Conservation (phyloP, 2,797 vertebrate genomes). For the Malurus leucopterus region DNA sequence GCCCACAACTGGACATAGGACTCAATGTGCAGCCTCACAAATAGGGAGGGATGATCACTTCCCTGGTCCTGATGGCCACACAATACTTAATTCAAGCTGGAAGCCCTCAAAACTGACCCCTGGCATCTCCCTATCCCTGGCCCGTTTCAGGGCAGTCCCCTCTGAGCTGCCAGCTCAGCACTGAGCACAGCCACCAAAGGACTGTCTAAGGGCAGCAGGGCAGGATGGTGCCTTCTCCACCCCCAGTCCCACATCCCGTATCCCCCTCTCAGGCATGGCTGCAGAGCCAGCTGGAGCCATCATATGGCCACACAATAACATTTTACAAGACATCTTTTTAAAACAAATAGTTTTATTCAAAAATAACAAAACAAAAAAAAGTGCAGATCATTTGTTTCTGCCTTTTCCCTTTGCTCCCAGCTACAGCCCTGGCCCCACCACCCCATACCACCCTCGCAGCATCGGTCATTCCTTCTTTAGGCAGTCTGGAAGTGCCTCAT, state of each 20-base stretch:
- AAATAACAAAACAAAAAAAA: neutral
- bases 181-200: neutral
- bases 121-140: neutral
- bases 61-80: too few relatives aligned
- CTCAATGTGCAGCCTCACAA: fast-evolving
- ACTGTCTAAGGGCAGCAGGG: neutral
- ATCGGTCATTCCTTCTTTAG: neutral
- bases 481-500: fast-evolving
- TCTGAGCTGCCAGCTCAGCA: neutral
- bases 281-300: fast-evolving
- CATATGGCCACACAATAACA: fast-evolving
- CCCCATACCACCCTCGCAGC: fast-evolving
- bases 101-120: neutral
- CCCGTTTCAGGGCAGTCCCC: neutral
- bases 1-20: neutral
- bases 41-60: fast-evolving
- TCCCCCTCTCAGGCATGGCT: neutral
- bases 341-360: neutral
- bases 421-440: neutral
- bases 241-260: fast-evolving
- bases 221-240: too few relatives aligned
- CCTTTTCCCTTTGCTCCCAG: neutral
- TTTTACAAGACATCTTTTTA: neutral
- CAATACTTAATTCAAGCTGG: neutral
- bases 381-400: neutral